Base-by-base conservation (phyloP, 2,113 vertebrate species). In the Hemiscyllium ocellatum region DNA sequence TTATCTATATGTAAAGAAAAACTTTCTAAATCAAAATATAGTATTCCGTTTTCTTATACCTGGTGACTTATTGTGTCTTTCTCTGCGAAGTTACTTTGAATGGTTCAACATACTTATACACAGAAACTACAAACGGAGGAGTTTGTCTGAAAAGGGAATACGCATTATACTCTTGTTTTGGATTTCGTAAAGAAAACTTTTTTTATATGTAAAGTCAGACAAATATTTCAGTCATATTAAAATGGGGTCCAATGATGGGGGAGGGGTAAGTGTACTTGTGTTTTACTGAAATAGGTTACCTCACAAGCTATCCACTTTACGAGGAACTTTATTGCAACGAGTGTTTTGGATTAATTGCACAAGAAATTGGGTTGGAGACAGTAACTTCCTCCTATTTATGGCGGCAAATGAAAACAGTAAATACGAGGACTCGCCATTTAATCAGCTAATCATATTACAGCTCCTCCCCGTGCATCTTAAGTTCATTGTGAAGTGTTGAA, bases 11-110 rank as follows among this genome's bases (percentile, higher is more conserved):
- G 98, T 98, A 98, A 98, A 98, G 98, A 98, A 95, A 95, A 95
- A 76, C 94, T 98, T 98, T 98, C 98, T 98, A 98, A 98, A 98
- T 98, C 98, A 99, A 95, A 99, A 99, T 98, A 98, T 98, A 99
- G 98, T 98, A 98, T 99, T 98, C 98, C 97, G 97, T 98, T 99
- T 98, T 98, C 97, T 98, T 98, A 98, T 98, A 98, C 97, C 98
- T 96, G 97, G 97, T 98, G 97, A 1, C 96, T 97, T 97, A 96
- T 97, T 96, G 97, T 97, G 97, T 98, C 97, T 98, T 97, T 97
- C 96, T 97, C 96, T 95, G 47, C 94, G 33, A 95, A 95, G 47
- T 95, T 90, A 95, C 66, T 95, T 66, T 29, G 15, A 69, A 69
- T 70, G n/a, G 22, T 42, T 94, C 91, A 1, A 94, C 37, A 52